Percentiles rank a stretch among this genome's conserved stretches.
Conservation (phyloP, 2,797 vertebrate species). For the Picus viridis region DNA sequence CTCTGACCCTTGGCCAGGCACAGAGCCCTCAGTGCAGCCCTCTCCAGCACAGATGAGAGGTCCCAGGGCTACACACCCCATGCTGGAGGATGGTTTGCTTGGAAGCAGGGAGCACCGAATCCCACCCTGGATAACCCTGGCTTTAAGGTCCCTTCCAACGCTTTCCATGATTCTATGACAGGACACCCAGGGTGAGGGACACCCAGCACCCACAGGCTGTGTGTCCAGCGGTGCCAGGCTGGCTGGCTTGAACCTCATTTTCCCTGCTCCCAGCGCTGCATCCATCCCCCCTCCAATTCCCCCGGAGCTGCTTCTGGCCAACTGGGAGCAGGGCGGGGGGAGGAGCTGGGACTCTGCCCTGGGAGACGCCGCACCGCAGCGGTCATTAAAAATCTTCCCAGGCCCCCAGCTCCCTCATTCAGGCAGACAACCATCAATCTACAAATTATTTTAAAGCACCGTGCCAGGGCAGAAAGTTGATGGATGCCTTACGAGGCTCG, state of each 20-base stretch:
- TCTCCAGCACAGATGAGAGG: not conserved
- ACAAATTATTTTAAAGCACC: conserved; percentile 53
- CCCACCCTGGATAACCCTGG: rapidly evolving
- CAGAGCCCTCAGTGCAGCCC: too few relatives aligned
- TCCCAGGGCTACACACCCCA: not conserved
- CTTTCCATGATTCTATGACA: too few relatives aligned
- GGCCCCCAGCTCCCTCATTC: conserved; percentile 16
- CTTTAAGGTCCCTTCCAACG: too few relatives aligned
- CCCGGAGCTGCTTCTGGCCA: not conserved
- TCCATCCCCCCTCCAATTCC: not conserved
- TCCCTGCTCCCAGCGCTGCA: rapidly evolving
- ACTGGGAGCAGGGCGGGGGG: not conserved
- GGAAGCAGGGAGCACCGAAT: not conserved
- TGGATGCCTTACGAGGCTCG: conserved; percentile 13
- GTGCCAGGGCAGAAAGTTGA: conserved; percentile 1
- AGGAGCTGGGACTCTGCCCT: not conserved
- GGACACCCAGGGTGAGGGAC: too few relatives aligned
- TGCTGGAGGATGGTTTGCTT: not conserved
- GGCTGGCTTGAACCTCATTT: not conserved
- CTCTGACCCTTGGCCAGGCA: too few relatives aligned
- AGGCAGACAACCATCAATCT: conserved; percentile 7
- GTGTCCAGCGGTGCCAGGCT: rapidly evolving
- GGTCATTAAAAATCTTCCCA: conserved; percentile 40
- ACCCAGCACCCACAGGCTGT: not conserved
- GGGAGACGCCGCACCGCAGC: not conserved